These are phyloP conservation scores for Thryonomys swinderianus DNA, from an alignment of 2,113 vertebrate species.

Conservation along the genomic window DNA sequence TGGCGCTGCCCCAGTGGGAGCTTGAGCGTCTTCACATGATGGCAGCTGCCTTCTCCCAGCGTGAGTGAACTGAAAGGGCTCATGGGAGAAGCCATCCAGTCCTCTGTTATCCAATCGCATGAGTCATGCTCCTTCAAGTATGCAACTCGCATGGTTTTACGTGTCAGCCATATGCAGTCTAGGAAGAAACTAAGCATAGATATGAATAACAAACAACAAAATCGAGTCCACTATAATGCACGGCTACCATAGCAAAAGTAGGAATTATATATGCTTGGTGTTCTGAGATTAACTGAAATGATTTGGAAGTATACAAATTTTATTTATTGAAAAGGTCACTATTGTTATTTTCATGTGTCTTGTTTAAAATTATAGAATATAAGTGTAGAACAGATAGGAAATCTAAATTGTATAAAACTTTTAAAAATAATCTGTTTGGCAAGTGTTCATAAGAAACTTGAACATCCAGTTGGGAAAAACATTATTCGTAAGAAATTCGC, in stretches of 20 bases:
- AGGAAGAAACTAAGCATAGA: background rate
- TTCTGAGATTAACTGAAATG: background rate
- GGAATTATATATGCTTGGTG: background rate
- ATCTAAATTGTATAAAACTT: slow-evolving; percentile 39
- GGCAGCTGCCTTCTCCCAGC: background rate
- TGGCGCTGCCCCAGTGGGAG: background rate
- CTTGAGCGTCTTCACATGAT: background rate
- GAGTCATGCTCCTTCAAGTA: background rate
- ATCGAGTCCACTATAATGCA: background rate
- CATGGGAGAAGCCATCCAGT: background rate
- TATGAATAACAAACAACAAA: background rate
- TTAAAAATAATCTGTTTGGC: background rate
- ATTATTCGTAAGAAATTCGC: background rate
- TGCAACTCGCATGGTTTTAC: background rate
- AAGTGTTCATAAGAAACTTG: slow-evolving; percentile 27
- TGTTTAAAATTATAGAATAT: background rate
- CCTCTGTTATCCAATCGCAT: background rate
- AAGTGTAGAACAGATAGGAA: background rate
- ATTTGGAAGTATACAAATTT: background rate
- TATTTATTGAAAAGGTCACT: background rate
- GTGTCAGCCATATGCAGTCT: background rate
- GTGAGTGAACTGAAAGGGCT: background rate
- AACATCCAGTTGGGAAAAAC: background rate
- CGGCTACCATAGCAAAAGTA: background rate
- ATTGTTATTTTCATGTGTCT: background rate